Evolutionary conservation across 2,113 vertebrate species (phyloP), one percentile per base, ranked within the genome.

Genomic region (Perca fluviatilis): DNA sequence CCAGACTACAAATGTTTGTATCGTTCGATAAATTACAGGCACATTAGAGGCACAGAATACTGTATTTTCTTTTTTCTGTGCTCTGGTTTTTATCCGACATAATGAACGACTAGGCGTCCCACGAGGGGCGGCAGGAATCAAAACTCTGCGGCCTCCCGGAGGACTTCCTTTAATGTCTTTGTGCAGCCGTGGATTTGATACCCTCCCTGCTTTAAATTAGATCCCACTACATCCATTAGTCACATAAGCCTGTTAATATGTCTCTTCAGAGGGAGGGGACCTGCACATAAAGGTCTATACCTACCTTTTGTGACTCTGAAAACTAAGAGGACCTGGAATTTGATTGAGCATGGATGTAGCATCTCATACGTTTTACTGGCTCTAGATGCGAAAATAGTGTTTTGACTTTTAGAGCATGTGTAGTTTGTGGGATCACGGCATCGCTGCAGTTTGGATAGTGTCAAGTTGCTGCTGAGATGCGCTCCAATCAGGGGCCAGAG

Each of bases 91-190:
- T 36, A 70, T 79, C 79, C 61, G 10, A 63, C 86, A 90, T 88
- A 90, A 88, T 90, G 83, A 87, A 61, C 77, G 43, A 66, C 60
- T 64, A 2, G 10, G 27, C 6, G 60, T 90, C 90, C 86, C 89
- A 36, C 0, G 85, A 78, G 90, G 33, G 65, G 43, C 25, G 72
- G 75, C 62, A 1, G 69, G 62, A 74, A 88, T 87, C 86, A 87
- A 82, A 83, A 76, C 78, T 70, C 82, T n/a, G 50, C 13, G 69
- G 79, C 72, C 77, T 89, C 83, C 85, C 76, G 3, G 11, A 74
- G 77, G 79, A 83, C 51, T 71, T 75, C 77, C 89, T 88, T 90
- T 90, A 85, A 89, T 84, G 79, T 89, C 89, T 89, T 85, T 90
- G 88, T 89, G 75, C 64, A 54, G 30, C 49, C 10, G 65, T 72